These are phyloP conservation scores for Urocolius indicus DNA, from an alignment of 2,113 vertebrate species.

Conservation along the genomic window DNA sequence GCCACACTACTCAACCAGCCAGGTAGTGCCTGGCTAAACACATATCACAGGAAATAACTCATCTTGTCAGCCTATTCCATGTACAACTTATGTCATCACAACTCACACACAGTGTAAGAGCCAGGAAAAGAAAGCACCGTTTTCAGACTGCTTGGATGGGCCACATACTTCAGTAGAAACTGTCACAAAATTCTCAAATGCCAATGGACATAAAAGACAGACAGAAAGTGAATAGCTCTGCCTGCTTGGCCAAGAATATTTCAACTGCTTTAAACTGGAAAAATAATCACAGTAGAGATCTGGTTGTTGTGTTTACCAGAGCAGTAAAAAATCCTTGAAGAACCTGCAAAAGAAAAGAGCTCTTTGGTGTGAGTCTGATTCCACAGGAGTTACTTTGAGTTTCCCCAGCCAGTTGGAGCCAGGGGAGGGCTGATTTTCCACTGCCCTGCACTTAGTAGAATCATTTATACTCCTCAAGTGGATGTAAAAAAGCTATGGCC, in stretches of 20 bases:
- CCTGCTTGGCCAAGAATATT: not conserved
- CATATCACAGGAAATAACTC: accelerated
- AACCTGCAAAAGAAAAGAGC: not conserved
- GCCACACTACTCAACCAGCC: not conserved
- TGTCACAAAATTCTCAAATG: not conserved
- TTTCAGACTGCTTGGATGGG: not conserved
- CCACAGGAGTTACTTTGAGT: not conserved
- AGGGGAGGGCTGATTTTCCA: not conserved
- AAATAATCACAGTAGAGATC: not conserved
- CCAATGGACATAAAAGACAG: not conserved
- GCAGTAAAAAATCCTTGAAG: not conserved
- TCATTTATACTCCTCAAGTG: constrained; percentile 40
- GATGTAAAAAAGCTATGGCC: not conserved
- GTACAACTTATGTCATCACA: not conserved
- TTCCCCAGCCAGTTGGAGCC: not conserved
- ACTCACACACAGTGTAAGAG: not conserved
- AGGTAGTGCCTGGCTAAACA: not conserved
- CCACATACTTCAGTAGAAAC: not conserved
- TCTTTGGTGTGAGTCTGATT: not conserved
- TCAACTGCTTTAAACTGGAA: not conserved
- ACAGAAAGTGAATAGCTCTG: not conserved
- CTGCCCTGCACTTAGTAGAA: not conserved
- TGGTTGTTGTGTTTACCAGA: constrained; percentile 4
- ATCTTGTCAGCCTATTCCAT: not conserved
- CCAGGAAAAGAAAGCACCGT: not conserved